These are phyloP conservation scores for Azorinus chamasolen DNA, from an alignment of 2,888 invertebrate genomes.

Conservation along the genomic window DNA sequence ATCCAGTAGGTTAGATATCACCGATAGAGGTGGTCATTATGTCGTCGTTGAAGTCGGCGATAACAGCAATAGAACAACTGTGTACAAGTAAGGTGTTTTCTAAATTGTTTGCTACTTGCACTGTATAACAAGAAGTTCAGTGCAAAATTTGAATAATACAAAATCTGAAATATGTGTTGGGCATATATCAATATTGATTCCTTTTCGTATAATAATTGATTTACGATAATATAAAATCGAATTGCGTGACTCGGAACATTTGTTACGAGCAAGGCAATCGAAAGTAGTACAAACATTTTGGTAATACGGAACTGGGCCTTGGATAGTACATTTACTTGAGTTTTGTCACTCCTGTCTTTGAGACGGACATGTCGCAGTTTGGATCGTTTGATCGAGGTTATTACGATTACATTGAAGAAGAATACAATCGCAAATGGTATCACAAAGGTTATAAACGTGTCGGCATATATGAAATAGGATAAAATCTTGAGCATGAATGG, in stretches of 20 bases:
- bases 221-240: conserved; percentile 71
- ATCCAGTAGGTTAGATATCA: too few species aligned
- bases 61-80: too few species aligned
- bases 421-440: conserved; percentile 74
- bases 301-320: conserved; percentile 73
- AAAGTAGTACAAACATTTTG: conserved; percentile 78
- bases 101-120: conserved; percentile 70
- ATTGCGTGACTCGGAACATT: conserved; percentile 81
- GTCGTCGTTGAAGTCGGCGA: too few species aligned
- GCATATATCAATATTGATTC: conserved; percentile 34
- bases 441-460: conserved; percentile 72
- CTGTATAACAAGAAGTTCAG: conserved; percentile 76
- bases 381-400: conserved; percentile 45
- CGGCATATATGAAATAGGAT: conserved; percentile 72
- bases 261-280: conserved; percentile 76
- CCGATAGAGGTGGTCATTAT: too few species aligned
- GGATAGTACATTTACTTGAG: conserved; percentile 53
- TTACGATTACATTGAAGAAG: conserved; percentile 70
- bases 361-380: conserved; percentile 32
- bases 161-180: conserved; percentile 74
- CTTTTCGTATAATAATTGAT: conserved; percentile 42
- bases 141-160: conserved; percentile 75
- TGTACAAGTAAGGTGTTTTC: conserved; percentile 48
- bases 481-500: conserved; percentile 61
- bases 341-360: conserved; percentile 23